phyloP scores from a whole-genome alignment of 2,113 vertebrate species.

The Eonycteris spelaea region DNA sequence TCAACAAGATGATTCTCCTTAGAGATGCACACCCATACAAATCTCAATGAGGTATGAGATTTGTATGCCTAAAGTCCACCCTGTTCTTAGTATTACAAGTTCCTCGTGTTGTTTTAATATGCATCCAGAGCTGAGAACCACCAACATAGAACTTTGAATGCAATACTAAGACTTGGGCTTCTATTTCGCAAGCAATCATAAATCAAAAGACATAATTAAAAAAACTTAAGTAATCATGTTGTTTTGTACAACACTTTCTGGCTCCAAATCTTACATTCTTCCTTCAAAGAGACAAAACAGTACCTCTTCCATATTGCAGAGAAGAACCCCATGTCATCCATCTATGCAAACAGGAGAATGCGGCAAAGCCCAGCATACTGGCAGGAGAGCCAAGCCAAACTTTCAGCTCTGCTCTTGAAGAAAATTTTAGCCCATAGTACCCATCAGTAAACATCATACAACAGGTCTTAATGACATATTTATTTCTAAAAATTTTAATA shows the following conservation, averaged over 20 bases:
- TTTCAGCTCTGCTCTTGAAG: not conserved
- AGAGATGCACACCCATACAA: not conserved
- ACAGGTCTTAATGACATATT: not conserved
- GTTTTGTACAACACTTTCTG: not conserved
- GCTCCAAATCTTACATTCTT: not conserved
- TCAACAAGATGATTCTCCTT: not conserved
- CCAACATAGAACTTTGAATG: not conserved
- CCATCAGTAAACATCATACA: not conserved
- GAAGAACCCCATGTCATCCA: not conserved
- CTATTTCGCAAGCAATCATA: not conserved
- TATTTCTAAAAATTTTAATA: not conserved
- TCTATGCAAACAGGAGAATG: not conserved
- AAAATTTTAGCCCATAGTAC: not conserved
- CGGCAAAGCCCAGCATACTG: not conserved
- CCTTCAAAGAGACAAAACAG: constrained; percentile 16
- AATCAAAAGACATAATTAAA: not conserved
- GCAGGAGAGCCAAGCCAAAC: not conserved
- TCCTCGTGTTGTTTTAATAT: not conserved
- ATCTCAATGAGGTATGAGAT: not conserved
- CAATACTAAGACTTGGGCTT: not conserved
- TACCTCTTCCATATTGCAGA: not conserved
- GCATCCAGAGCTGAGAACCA: not conserved
- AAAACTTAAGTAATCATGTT: not conserved
- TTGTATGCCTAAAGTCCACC: not conserved
- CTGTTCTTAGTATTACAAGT: not conserved